Percentiles rank a stretch among this genome's conserved stretches.
phyloP scores from a whole-genome alignment of 2,797 vertebrate species.

The Schizothorax lantsangensis region DNA sequence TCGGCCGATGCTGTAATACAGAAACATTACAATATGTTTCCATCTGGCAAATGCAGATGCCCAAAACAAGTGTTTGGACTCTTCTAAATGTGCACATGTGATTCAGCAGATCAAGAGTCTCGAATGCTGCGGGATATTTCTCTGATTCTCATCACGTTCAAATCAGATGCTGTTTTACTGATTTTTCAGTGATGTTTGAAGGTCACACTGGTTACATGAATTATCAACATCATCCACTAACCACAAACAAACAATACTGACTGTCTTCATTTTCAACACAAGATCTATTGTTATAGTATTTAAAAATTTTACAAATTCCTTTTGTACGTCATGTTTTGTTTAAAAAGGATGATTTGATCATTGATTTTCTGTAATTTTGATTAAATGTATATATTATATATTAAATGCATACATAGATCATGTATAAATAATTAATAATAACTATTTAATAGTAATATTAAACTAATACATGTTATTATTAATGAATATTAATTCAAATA shows the following conservation, averaged over 20 bases:
- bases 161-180: background rate
- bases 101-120: background rate
- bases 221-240: too few species aligned
- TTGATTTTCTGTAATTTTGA: too few species aligned
- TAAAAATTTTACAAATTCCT: too few species aligned
- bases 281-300: background rate
- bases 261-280: background rate
- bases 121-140: background rate
- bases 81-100: background rate
- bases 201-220: too few species aligned
- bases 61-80: background rate
- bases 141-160: background rate
- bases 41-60: background rate
- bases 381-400: too few species aligned
- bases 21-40: background rate
- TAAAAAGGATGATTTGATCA: too few species aligned
- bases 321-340: too few species aligned
- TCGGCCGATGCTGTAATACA: background rate
- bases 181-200: background rate
- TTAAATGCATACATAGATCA: too few species aligned
- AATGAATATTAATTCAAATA: too few species aligned
- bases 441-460: background rate
- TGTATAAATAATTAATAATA: too few species aligned
- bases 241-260: background rate
- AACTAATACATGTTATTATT: too few species aligned